Evolutionary conservation across 2,888 invertebrate genomes (phyloP).

Genomic region (Margaritifera margaritifera): DNA sequence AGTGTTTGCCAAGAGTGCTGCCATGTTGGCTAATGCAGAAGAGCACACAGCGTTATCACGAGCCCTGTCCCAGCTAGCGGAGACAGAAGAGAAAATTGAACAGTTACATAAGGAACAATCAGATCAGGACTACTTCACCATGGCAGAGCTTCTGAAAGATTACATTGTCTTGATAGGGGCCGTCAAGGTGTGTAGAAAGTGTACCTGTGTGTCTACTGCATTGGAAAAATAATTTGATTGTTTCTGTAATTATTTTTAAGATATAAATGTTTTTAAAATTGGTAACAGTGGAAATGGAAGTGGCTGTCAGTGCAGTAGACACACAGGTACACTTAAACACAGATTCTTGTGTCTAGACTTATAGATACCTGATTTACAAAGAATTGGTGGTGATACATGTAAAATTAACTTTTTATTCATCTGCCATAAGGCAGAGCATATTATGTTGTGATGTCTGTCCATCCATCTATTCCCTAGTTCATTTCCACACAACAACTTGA

Average conservation of each 20-base stretch:
- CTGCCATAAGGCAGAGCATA: too few relatives aligned
- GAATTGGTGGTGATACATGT: too few relatives aligned
- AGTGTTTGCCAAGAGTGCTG: conserved; percentile 87
- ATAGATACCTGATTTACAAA: too few relatives aligned
- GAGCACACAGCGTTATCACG: conserved; percentile 92
- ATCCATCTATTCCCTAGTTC: too few relatives aligned
- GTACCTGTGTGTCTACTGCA: not conserved
- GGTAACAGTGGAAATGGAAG: too few relatives aligned
- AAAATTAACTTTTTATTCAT: too few relatives aligned
- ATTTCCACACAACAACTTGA: too few relatives aligned
- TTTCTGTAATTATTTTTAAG: conserved; percentile 2
- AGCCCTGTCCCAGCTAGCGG: conserved; percentile 91
- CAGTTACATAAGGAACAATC: conserved; percentile 89
- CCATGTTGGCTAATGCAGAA: conserved; percentile 92
- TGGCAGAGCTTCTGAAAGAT: conserved; percentile 96
- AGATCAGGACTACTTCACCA: conserved; percentile 92
- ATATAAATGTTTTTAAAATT: too few relatives aligned
- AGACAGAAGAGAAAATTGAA: conserved; percentile 84
- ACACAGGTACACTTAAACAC: too few relatives aligned
- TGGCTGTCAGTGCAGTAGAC: too few relatives aligned
- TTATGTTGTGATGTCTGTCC: too few relatives aligned
- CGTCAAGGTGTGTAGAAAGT: conserved; percentile 80
- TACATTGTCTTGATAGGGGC: conserved; percentile 93
- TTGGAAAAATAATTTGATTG: not conserved
- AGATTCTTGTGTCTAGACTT: too few relatives aligned